A percentile compares a stretch with the other conserved stretches of the same genome.
These are phyloP conservation scores for Trinectes maculatus DNA, from an alignment of 2,113 vertebrate genomes.

Conservation along the genomic window DNA sequence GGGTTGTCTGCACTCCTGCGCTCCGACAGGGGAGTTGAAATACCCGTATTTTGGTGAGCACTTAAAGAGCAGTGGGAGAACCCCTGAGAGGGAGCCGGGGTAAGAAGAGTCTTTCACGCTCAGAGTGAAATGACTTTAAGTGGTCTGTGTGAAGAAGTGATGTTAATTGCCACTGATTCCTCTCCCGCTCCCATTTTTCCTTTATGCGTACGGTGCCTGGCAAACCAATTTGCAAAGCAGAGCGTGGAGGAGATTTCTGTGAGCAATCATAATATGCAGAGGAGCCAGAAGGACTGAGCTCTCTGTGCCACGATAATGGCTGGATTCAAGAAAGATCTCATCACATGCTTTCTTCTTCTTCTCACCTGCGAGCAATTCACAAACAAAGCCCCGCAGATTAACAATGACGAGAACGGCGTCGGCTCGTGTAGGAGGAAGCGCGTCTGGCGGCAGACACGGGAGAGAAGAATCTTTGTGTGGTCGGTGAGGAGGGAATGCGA, in stretches of 20 bases:
- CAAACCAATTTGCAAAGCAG: conserved; percentile 58
- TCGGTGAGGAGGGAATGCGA: conserved; percentile 16
- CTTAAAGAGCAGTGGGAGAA: conserved; percentile 47
- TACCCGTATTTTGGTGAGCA: conserved; percentile 49
- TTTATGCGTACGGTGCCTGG: conserved; percentile 29
- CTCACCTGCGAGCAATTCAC: conserved; percentile 60
- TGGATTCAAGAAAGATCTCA: conserved; percentile 53
- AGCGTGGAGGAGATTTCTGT: conserved; percentile 52
- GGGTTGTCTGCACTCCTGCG: neutral
- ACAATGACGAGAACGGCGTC: conserved; percentile 17
- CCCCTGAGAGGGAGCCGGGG: conserved; percentile 29
- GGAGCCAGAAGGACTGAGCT: conserved; percentile 40
- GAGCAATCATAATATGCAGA: conserved; percentile 57
- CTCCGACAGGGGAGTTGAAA: conserved; percentile 61
- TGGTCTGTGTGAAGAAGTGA: conserved; percentile 50
- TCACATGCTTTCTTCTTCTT: conserved; percentile 46
- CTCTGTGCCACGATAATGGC: conserved; percentile 50
- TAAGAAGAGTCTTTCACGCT: conserved; percentile 21
- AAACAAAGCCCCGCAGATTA: conserved; percentile 24
- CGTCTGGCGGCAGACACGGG: neutral
- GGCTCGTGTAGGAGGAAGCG: conserved; percentile 4
- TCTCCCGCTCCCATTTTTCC: conserved; percentile 19
- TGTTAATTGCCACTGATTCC: conserved; percentile 63
- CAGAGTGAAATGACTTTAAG: conserved; percentile 58
- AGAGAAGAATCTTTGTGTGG: neutral